Conservation (phyloP, 2,113 vertebrate genomes). For the Mus pahari region DNA sequence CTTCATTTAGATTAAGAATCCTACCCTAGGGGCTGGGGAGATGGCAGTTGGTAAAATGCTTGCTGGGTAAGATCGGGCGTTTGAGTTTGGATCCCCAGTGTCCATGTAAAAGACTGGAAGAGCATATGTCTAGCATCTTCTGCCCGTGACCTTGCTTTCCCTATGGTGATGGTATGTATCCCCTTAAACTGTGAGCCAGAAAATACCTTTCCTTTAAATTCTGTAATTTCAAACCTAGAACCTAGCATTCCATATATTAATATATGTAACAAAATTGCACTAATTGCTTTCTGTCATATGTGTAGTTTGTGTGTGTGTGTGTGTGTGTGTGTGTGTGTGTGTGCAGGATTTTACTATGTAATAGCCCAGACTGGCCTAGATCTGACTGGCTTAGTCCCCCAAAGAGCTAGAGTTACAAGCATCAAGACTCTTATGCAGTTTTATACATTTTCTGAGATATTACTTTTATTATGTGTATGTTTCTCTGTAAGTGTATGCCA, state of each 20-base stretch:
- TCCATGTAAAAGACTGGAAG: neutral
- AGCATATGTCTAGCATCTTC: neutral
- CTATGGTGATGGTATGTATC: too few relatives aligned
- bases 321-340: neutral
- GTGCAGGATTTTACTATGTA: neutral
- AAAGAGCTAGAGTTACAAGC: neutral
- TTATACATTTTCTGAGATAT: neutral
- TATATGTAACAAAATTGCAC: neutral
- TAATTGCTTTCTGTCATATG: neutral
- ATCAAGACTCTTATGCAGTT: neutral
- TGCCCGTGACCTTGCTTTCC: neutral
- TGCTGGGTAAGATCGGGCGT: too few relatives aligned
- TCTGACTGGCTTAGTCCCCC: neutral
- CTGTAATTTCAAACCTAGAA: neutral
- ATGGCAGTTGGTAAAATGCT: neutral
- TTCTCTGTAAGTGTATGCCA: neutral
- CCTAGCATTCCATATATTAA: neutral
- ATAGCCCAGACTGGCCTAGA: neutral
- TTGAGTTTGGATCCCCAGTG: neutral
- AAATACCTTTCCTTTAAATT: neutral
- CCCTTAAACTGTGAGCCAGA: neutral
- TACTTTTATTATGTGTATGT: neutral
- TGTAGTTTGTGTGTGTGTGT: neutral
- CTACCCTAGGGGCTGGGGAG: neutral
- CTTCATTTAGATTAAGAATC: neutral